phyloP scores from a whole-genome alignment of 2,888 invertebrate genomes.

The Eueremaeus valkanovi region DNA sequence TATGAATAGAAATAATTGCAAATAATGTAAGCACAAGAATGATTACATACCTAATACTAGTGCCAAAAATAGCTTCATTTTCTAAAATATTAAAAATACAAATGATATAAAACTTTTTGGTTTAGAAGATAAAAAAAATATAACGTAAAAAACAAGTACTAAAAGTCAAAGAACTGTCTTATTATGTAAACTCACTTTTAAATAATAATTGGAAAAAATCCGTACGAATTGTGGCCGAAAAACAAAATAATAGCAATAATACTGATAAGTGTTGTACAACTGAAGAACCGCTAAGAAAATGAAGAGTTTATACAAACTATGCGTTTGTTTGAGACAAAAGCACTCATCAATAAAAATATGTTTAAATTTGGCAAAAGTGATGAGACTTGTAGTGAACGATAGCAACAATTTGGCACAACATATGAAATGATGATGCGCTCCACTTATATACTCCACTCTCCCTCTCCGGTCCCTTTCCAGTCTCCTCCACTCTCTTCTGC shows the following conservation, averaged over 20 bases:
- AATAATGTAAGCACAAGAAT: no score
- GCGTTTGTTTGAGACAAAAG: neutral
- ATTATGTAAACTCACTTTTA: neutral
- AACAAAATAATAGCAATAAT: no score
- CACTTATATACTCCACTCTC: neutral
- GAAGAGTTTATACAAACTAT: neutral
- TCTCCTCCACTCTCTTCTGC: neutral
- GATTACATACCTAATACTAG: neutral
- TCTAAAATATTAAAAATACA: neutral
- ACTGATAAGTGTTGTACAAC: no score
- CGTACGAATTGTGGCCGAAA: neutral
- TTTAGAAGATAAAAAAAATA: no score
- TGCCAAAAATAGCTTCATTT: neutral
- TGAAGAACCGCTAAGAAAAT: no score
- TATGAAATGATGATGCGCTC: conserved; percentile 8
- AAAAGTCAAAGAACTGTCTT: neutral
- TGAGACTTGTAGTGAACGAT: neutral
- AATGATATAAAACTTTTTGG: neutral
- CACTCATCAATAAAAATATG: neutral
- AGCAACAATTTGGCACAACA: neutral
- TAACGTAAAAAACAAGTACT: neutral
- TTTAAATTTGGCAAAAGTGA: neutral
- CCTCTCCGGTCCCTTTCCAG: neutral
- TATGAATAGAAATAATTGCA: no score
- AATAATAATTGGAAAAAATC: neutral